A percentile compares a stretch with the other conserved stretches of the same genome.
These are phyloP conservation scores for Silurus aristotelis DNA, from an alignment of 2,797 vertebrate species.

Conservation along the genomic window DNA sequence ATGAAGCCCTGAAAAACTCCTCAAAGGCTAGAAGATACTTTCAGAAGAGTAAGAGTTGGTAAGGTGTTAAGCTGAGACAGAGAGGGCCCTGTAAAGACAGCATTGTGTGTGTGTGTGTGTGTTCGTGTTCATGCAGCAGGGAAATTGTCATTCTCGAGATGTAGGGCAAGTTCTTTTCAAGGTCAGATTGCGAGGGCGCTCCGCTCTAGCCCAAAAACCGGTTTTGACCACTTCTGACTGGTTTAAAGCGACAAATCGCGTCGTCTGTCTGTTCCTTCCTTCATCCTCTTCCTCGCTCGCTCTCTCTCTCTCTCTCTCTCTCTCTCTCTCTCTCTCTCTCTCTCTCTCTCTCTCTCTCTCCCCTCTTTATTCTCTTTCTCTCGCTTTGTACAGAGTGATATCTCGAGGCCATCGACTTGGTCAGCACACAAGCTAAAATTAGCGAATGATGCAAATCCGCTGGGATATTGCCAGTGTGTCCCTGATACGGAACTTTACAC, in stretches of 20 bases:
- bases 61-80: background rate
- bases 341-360: background rate
- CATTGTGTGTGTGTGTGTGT: conserved; percentile 2
- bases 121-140: conserved; percentile 32
- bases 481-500: conserved; percentile 30
- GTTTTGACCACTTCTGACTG: conserved; percentile 49
- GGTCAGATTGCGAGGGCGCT: conserved; percentile 28
- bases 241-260: conserved; percentile 37
- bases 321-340: background rate
- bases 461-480: conserved; percentile 51
- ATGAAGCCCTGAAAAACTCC: background rate
- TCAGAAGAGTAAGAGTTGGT: background rate
- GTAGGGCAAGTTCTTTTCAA: conserved; percentile 39
- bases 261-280: conserved; percentile 28
- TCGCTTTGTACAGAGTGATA: conserved; percentile 34
- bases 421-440: conserved; percentile 61
- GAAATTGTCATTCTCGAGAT: conserved; percentile 45
- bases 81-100: background rate
- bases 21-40: background rate
- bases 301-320: background rate
- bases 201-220: conserved; percentile 40
- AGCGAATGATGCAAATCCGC: conserved; percentile 56
- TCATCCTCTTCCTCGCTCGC: conserved; percentile 4
- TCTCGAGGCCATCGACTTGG: conserved; percentile 52
- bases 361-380: background rate